Evolutionary conservation across 2,797 vertebrate genomes (phyloP).

Genomic region (Myotis myotis): DNA sequence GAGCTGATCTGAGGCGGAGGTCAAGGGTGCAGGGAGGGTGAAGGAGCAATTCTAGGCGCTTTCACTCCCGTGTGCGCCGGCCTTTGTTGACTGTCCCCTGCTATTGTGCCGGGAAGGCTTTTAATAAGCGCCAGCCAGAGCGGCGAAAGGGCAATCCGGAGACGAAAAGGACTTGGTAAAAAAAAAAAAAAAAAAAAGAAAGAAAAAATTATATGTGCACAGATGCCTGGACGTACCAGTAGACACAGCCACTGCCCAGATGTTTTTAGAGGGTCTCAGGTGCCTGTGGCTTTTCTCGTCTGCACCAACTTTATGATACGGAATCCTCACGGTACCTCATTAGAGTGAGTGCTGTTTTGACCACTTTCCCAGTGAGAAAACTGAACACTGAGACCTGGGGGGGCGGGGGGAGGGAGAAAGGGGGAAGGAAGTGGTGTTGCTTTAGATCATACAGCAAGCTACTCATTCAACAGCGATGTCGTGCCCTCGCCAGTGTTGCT

Average conservation of each 20-base stretch:
- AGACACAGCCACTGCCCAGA: not conserved
- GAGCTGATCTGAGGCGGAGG: conserved; percentile 85
- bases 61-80: conserved; percentile 66
- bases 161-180: conserved; percentile 74
- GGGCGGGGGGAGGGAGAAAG: too few relatives aligned
- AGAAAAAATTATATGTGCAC: not conserved
- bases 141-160: conserved; percentile 78
- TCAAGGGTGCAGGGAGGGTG: conserved; percentile 80
- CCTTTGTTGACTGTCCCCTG: conserved; percentile 76
- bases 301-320: not conserved
- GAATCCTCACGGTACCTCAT: not conserved
- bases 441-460: not conserved
- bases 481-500: accelerated
- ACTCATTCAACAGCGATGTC: not conserved
- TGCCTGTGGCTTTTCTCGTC: not conserved
- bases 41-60: conserved; percentile 70
- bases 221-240: not conserved
- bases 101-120: conserved; percentile 81
- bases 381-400: not conserved
- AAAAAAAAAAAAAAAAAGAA: not conserved
- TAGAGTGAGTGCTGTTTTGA: not conserved
- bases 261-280: not conserved
- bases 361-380: not conserved
- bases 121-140: conserved; percentile 84
- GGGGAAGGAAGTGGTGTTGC: not conserved